Base-by-base conservation (phyloP, 2,113 vertebrate genomes). In the Cariama cristata region DNA sequence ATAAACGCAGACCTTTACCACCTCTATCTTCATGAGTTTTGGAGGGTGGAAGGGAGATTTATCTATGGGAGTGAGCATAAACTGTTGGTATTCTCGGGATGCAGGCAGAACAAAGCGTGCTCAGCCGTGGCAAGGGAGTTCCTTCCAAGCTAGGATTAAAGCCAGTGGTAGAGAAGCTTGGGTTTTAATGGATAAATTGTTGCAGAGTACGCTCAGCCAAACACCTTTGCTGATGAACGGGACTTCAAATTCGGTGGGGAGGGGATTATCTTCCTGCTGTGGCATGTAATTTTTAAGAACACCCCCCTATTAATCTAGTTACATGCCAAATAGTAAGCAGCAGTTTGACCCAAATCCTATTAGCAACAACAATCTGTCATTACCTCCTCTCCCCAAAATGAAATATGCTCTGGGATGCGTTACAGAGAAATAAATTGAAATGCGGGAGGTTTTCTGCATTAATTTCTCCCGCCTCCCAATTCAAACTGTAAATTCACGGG, bases 281-380 rank as follows among this genome's bases (percentile, higher is more conserved):
- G 82, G 88, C 79, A 44, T 79, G 86, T 82, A 15, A 90, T 72
- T 93, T 95, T 88, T 81, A 94, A 95, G 83, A 97, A 96, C 94
- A 93, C 32, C 63, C 90, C 77, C 71, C 90, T 86, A 83, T 94
- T 97, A 91, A 97, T 95, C 82, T 75, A 95, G 90, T 91, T 96
- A 74, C 1, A 7, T 90, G 95, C 93, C 96, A 96, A 97, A 91
- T 8, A 66, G 59, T 52, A 93, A 94, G 88, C 93, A 91, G 88
- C 63, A 74, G 77, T 96, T 96, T 90, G 96, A 97, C 91, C 96
- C 94, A 96, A 97, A 98, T 97, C 95, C 93, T 93, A 95, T 95
- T 82, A 96, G 79, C 72, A 87, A 79, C 92, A 95, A 90, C 93
- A 92, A 90, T 74, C 71, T 77, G 72, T 80, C 3, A 5, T 86